phyloP scores from a whole-genome alignment of 2,113 vertebrate species.

The Oceanodroma tethys region DNA sequence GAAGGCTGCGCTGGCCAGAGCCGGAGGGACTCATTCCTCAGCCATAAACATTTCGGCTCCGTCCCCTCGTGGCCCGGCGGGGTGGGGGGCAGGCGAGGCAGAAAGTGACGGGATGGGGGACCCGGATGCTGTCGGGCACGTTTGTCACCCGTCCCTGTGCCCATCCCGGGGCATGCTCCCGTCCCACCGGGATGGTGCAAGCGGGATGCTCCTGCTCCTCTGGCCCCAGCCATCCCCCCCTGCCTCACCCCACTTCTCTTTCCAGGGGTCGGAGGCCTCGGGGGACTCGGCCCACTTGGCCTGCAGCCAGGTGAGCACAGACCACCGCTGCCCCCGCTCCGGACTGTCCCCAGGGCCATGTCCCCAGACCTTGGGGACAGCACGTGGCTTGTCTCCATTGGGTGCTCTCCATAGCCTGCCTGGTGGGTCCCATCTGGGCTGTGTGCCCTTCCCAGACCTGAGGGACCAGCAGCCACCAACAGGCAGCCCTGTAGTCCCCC shows the following conservation, averaged over 20 bases:
- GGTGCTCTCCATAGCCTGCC: background rate
- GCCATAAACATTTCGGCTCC: slow-evolving; percentile 30
- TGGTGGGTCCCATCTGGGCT: background rate
- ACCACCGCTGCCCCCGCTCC: rapidly evolving
- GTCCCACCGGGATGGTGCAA: rapidly evolving
- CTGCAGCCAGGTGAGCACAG: slow-evolving; percentile 60
- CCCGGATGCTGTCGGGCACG: rapidly evolving
- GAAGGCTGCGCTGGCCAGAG: slow-evolving; percentile 22
- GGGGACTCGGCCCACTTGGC: slow-evolving; percentile 32
- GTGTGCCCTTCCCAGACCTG: background rate
- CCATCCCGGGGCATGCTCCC: rapidly evolving
- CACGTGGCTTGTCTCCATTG: rapidly evolving
- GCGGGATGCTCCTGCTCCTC: background rate
- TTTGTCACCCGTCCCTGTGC: background rate
- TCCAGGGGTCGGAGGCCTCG: slow-evolving; percentile 57
- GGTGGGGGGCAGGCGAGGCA: background rate
- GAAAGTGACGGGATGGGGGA: background rate
- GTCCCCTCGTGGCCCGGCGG: background rate
- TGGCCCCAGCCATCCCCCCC: rapidly evolving
- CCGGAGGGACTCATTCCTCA: slow-evolving; percentile 45
- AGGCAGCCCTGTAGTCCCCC: background rate
- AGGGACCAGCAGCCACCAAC: background rate
- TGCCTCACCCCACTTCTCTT: slow-evolving; percentile 5
- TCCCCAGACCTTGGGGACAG: background rate
- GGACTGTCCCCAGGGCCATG: rapidly evolving